Evolutionary conservation across 2,113 vertebrate species (phyloP), one percentile per base, ranked within the genome.

Genomic region (Ceratotherium simum): DNA sequence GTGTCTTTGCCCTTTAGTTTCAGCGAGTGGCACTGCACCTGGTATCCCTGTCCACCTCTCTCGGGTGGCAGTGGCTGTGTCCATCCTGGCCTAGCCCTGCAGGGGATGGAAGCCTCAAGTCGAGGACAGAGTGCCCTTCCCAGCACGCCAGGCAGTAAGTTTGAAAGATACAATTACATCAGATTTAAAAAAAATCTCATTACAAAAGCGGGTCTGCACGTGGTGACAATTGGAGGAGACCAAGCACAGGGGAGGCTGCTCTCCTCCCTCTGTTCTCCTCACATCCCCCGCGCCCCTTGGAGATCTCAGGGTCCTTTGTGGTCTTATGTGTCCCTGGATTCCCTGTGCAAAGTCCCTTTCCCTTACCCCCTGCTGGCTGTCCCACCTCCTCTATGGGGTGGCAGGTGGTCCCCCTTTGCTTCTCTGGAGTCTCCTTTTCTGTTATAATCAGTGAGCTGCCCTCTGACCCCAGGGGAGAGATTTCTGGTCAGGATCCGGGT

Each of bases 61-160:
- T 21, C 1, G 8, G 54, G 51, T 54, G 51, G 51, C 14, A 13
- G 51, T 13, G 14, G 51, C 51, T 54, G 2, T 54, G 51, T 14
- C 14, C 12, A 54, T 14, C 14, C 51, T 13, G 51, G 51, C 51
- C 51, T 14, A 54, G 51, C 12, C 51, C 51, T 14, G 13, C 51
- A 54, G 51, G 14, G 14, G 8, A 9, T 31, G 33, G 18, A 54
- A n/a, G 16, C 48, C 1, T 10, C 31, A 78, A 31, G 18, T 20
- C 9, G 48, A 6, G 9, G 76, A 33, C 76, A 2, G 6, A 17
- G 8, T 54, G 29, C 10, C 5, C 8, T 54, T n/a, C 31, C 31
- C 2, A 21, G 31, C 31, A 33, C 18, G 4, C 33, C 9, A 13
- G 27, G 76, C 1, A 1, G 16, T n/a, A n/a, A 3, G 18, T 12